Base-by-base conservation (phyloP, 2,797 vertebrate genomes). In the Coendou prehensilis region DNA sequence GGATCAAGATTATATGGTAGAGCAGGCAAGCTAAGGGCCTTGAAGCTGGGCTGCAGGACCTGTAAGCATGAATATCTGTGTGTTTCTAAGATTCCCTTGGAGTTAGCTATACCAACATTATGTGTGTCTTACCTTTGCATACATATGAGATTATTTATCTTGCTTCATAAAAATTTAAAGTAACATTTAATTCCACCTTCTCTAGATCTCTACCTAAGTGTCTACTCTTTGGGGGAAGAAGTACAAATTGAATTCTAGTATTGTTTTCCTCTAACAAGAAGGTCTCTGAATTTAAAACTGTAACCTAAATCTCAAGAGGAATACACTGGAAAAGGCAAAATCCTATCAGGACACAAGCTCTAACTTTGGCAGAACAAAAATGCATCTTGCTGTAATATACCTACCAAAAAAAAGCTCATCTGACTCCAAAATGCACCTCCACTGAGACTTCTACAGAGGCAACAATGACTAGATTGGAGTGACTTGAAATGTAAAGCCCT, bases 81-180 rank as follows among this genome's bases (percentile, higher is more conserved):
- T 6, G 5, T 6, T 6, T 7, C 26, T 23, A 15, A 57, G 50
- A 81, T 17, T 45, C 96, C 67, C 93, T 6, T 45, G 9, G 79
- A 61, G 23, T n/a, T 3, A 61, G 52, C 50, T 47, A 20, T 41
- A 18, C 89, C 80, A 56, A 79, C 26, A 61, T 17, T 1, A 73
- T 0, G 1, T 5, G 6, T 7, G 78, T 79, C 88, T 91, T 85
- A 54, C 69, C 89, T 84, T 56, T 81, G 9, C 57, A 4, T 52
- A 71, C 93, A 41, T 15, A 54, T 41, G 20, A 91, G 69, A 71
- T 93, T 56, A 73, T 54, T 86, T 88, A 26, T 89, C 63, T 91
- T 41, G 15, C 88, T 94, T 92, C 37, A n/a, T 0, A 76, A 71
- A 94, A 88, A 95, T 76, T 61, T 63, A 94, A 88, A 94, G 41